phyloP scores from a whole-genome alignment of 2,888 invertebrate genomes.

The Drosophila limbata region DNA sequence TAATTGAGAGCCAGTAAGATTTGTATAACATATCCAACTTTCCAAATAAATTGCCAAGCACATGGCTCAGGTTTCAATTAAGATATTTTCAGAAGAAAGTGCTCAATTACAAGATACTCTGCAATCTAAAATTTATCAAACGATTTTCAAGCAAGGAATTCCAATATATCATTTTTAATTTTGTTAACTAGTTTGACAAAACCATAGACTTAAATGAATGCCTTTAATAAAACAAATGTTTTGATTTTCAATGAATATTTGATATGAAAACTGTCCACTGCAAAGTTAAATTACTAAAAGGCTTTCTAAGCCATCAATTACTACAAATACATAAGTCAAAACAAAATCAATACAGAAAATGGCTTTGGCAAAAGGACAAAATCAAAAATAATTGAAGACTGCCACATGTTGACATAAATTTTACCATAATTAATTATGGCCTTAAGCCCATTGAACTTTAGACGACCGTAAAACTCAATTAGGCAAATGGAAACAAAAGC shows the following conservation, averaged over 20 bases:
- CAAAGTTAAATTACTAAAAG: background rate
- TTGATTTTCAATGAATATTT: too few species aligned
- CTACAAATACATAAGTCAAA: background rate
- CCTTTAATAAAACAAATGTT: too few species aligned
- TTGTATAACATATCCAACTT: background rate
- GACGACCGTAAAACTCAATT: slow-evolving; percentile 16
- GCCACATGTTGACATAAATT: background rate
- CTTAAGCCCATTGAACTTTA: background rate
- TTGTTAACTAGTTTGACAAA: too few species aligned
- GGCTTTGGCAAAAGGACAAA: too few species aligned
- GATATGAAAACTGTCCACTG: background rate
- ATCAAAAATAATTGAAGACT: background rate
- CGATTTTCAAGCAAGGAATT: too few species aligned
- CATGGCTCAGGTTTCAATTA: background rate
- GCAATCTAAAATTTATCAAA: too few species aligned
- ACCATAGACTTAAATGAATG: too few species aligned
- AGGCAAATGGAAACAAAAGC: background rate
- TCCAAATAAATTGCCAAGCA: background rate
- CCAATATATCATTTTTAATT: too few species aligned
- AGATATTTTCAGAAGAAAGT: background rate
- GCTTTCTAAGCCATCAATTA: background rate
- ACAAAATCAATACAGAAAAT: background rate
- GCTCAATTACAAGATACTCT: background rate
- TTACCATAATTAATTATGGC: background rate
- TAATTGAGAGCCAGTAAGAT: background rate